Evolutionary conservation across 2,888 invertebrate genomes (phyloP), one percentile per base, ranked within the genome.

Genomic region (Drosophila formosana): DNA sequence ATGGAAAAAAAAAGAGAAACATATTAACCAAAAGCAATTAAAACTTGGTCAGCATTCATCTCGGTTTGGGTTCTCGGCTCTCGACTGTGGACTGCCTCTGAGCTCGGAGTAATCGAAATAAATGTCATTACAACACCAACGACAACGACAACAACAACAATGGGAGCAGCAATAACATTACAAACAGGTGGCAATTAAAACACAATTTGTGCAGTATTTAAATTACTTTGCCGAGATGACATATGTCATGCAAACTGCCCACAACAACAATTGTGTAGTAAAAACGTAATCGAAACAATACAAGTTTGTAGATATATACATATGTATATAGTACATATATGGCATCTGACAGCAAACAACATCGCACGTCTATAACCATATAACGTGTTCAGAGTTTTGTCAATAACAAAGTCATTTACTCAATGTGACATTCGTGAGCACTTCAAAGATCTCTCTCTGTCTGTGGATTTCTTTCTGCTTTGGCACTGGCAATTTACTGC

Each of bases 211-310:
- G 72, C 72, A 75, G 58, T 72, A 76, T 76, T 72, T 75, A 76
- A 76, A 75, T 76, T 61, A 68, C 76, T 75, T 75, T 69, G 49
- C 53, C 62, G 66, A 76, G 76, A 76, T 76, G 76, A 76, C 76
- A 76, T 72, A 76, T 76, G 76, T 76, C 75, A 76, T 76, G 69
- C 76, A 76, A 76, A 69, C 76, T 76, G 60, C 64, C 71, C 75
- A 75, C 66, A 57, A 74, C 62, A 66, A 28, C 34, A 55, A 39
- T 56, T 52, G 55, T 51, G 60, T 30, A 7, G 30, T 30, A 18
- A 18, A 18, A 18, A 18, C 30, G 30, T 30, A 30, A 23, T 28
- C 47, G 56, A 70, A 60, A 65, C 61, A 71, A 72, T 72, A 60
- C 73, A 6, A 65, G 52, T 51, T 51, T 57, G n/a, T 25, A 11